These are phyloP conservation scores for Platycnemis pennipes DNA, from an alignment of 2,888 invertebrate genomes.

Conservation along the genomic window DNA sequence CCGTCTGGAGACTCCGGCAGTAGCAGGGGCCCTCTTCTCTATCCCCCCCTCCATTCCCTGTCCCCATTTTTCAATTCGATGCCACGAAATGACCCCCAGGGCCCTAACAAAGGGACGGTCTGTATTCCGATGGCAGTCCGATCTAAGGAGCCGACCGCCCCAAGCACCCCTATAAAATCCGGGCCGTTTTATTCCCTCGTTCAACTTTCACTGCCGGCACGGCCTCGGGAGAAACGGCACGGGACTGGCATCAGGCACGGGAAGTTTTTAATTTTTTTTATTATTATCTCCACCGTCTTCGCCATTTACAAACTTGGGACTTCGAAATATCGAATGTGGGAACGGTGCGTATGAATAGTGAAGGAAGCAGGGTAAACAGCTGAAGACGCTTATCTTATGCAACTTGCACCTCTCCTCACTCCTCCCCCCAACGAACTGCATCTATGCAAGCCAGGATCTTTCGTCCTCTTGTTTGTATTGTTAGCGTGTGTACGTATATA, in stretches of 20 bases:
- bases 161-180: slow-evolving; percentile 15
- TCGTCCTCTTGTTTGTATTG: too few species aligned
- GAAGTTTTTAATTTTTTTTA: too few species aligned
- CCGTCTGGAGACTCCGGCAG: too few species aligned
- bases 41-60: too few species aligned
- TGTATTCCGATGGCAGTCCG: background rate
- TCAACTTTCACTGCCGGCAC: slow-evolving; percentile 13
- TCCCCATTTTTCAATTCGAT: too few species aligned
- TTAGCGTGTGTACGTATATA: too few species aligned
- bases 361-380: background rate
- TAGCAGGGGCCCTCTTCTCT: too few species aligned
- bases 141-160: background rate
- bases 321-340: background rate
- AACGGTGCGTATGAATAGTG: background rate
- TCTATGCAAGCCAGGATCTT: too few species aligned
- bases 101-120: background rate
- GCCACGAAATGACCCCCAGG: background rate
- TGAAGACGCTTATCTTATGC: too few species aligned
- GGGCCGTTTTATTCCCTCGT: background rate
- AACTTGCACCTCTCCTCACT: too few species aligned
- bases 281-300: background rate
- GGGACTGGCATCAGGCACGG: background rate
- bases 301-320: background rate
- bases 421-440: too few species aligned
- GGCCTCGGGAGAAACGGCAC: background rate